These are phyloP conservation scores for Squalus acanthias DNA, from an alignment of 2,797 vertebrate species.

Conservation along the genomic window DNA sequence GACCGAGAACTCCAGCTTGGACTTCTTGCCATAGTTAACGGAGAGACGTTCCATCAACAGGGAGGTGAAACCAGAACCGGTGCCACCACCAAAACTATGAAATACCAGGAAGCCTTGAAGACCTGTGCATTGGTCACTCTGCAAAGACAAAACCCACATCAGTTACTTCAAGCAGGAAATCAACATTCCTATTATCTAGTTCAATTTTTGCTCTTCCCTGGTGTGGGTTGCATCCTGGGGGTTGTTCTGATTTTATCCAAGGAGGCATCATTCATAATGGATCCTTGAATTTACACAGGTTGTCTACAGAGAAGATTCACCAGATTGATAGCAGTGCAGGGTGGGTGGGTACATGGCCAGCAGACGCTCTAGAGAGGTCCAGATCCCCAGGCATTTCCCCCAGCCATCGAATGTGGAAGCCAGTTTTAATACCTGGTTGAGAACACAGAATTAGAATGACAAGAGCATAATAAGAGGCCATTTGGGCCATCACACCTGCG, in stretches of 20 bases:
- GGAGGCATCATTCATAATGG: background rate
- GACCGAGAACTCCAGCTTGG: constrained; percentile 65
- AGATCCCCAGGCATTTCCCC: too few relatives aligned
- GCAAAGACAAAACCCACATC: background rate
- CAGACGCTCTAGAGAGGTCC: too few relatives aligned
- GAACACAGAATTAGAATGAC: too few relatives aligned
- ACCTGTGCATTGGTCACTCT: constrained; percentile 71
- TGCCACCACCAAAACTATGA: constrained; percentile 70
- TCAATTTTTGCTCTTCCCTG: background rate
- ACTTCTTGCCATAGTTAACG: constrained; percentile 70
- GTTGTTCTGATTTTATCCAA: background rate
- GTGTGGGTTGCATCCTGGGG: background rate
- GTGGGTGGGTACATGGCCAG: too few relatives aligned
- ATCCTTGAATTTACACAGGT: background rate
- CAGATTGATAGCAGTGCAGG: too few relatives aligned
- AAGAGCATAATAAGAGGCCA: too few relatives aligned
- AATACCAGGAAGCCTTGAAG: constrained; percentile 75
- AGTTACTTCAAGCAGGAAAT: background rate
- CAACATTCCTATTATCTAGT: background rate
- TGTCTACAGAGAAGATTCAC: background rate
- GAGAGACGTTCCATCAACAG: constrained; percentile 74
- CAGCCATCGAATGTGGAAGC: too few relatives aligned
- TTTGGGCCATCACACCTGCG: too few relatives aligned
- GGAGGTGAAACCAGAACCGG: constrained; percentile 73
- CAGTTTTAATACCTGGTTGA: too few relatives aligned